Evolutionary conservation across 2,888 invertebrate genomes (phyloP), one percentile per base, ranked within the genome.

Genomic region (Vesta saturnalis): DNA sequence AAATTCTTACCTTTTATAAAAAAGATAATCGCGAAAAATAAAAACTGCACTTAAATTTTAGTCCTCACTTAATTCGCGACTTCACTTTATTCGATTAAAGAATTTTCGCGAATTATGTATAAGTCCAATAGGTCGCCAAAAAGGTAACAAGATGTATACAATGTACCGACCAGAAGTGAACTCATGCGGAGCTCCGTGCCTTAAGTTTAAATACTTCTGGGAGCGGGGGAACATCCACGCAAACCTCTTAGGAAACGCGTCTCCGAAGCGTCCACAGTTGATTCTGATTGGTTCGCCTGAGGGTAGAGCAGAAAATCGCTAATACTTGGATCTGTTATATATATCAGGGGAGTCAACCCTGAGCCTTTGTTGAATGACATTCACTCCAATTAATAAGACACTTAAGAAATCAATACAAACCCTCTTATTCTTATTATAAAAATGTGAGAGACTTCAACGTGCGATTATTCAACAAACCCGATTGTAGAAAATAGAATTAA

Each of bases 211-310:
- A 87, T 87, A 87, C 85, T 85, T 83, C 83, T 81, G 82, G 83
- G 85, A 84, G 87, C 87, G 87, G 87, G 86, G 87, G 86, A 86
- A 84, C 85, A 84, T 80, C 80, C 82, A 81, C 81, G 84, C 85
- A 74, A 86, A 86, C 88, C 88, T 88, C 89, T 87, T 86, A 86
- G 87, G 86, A 86, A 86, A 86, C 83, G 85, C 85, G 86, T 85
- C 85, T 85, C 85, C 85, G 86, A 85, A 85, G 86, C 87, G 86
- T 85, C 86, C 85, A 85, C 85, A 85, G 86, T 86, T 86, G 78
- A 74, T 75, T 80, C 76, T 79, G 77, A 80, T 81, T 81, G 80
- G 80, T 70, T 75, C 74, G 82, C 82, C 81, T 73, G 78, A 78
- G 82, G 83, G 82, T 81, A 81, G 76, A 82, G 82, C 82, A 82